Base-by-base conservation (phyloP, 2,113 vertebrate genomes). In the Hipposideros armiger region DNA sequence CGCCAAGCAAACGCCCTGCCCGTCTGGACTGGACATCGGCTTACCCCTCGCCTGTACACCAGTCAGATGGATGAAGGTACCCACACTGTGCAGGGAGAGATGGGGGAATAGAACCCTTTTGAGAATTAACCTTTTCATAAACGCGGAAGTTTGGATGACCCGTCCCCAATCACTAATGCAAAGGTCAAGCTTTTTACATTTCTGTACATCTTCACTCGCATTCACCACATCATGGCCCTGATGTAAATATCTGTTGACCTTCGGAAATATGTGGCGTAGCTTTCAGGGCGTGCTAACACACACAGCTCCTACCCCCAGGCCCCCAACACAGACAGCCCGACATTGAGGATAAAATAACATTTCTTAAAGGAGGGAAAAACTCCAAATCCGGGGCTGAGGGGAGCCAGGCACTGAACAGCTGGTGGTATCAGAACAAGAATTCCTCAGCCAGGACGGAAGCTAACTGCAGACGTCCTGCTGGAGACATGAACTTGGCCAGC, bases 401-500 rank as follows among this genome's bases (percentile, higher is more conserved):
- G 6, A 45, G 70, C n/a, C 69, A 36, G 1, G 0, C 1, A 1
- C 20, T 40, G 32, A 9, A 2, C 4, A 11, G 0, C 14, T 3
- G 0, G 54, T 5, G 42, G 32, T 42, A 0, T n/a, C 5, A 5
- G 76, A 47, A 30, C 36, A 14, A 1, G 78, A 45, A 17, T 47
- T 50, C 45, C 69, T 36, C 40, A 11, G 16, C 72, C 47, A 17
- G 47, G 36, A n/a, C 20, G 45, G 47, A 20, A 47, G 47, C 30
- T 5, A 3, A 14, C 22, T 42, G 36, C 32, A 8, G 20, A n/a
- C 17, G 5, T 32, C n/a, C 19, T 2, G 1, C n/a, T 10, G 28
- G 45, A 47, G 26, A 3, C 56, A 0, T 7, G 45, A n/a, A 3
- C 30, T 0, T 1, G 17, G 28, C 17, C 73, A 0, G 7, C 45